Evolutionary conservation across 2,113 vertebrate species (phyloP).

Genomic region (Malurus melanocephalus): DNA sequence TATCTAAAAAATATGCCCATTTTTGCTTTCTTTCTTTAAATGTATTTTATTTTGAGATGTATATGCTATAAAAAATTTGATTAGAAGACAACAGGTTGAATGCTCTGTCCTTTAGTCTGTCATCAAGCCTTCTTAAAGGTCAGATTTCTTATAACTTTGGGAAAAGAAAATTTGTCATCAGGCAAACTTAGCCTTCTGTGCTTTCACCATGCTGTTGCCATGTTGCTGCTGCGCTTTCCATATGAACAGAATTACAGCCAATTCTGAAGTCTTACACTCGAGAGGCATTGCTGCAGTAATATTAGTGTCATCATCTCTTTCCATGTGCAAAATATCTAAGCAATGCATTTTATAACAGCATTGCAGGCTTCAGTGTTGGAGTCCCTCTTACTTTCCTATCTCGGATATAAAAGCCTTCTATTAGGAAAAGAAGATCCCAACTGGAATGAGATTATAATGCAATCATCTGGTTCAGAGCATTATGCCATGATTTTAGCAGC

Average conservation of each 20-base stretch:
- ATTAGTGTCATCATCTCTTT: background rate
- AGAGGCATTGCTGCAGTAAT: background rate
- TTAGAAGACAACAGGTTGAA: background rate
- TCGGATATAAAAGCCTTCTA: slow-evolving; percentile 5
- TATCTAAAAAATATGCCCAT: background rate
- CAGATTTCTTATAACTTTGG: background rate
- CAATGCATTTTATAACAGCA: background rate
- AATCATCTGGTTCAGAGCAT: slow-evolving; percentile 37
- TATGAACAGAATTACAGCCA: background rate
- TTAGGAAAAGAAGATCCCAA: slow-evolving; percentile 36
- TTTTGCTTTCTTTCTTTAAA: background rate
- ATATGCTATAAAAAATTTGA: background rate
- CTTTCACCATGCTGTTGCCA: background rate
- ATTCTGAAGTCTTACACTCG: background rate
- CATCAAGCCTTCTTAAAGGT: background rate
- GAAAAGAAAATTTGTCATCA: background rate
- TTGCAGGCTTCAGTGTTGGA: background rate
- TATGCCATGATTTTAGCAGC: slow-evolving; percentile 26
- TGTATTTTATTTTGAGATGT: background rate
- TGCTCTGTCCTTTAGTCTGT: background rate
- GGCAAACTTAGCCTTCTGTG: background rate
- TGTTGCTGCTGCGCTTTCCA: background rate
- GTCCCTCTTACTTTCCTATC: background rate
- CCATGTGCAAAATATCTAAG: background rate
- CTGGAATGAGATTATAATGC: slow-evolving; percentile 46